Conservation (phyloP, 2,888 invertebrate species). For the Eupithecia abbreviata region DNA sequence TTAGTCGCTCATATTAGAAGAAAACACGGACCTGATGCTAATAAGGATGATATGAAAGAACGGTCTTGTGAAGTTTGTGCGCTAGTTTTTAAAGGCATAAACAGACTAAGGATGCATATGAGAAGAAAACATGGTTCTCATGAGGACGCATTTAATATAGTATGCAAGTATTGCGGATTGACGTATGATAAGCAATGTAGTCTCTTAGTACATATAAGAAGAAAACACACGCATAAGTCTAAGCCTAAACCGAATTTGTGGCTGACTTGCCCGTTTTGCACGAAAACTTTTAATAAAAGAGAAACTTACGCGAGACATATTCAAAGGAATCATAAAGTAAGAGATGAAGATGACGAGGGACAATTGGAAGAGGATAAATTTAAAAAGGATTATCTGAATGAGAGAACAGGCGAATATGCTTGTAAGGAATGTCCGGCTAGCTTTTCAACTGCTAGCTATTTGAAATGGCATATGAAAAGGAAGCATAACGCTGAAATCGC, state of each 20-base stretch:
- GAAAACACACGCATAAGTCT: constrained; percentile 63
- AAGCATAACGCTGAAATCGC: constrained; percentile 73
- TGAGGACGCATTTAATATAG: constrained; percentile 68
- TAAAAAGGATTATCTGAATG: constrained; percentile 49
- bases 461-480: constrained; percentile 75
- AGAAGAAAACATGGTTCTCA: constrained; percentile 71
- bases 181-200: constrained; percentile 76
- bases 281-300: constrained; percentile 69
- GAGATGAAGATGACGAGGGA: constrained; percentile 43
- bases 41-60: constrained; percentile 65
- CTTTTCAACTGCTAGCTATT: constrained; percentile 71
- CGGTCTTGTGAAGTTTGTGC: constrained; percentile 73
- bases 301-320: constrained; percentile 75
- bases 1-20: constrained; percentile 71
- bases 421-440: constrained; percentile 71
- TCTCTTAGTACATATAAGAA: constrained; percentile 68
- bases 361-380: constrained; percentile 48
- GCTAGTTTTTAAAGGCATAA: constrained; percentile 72
- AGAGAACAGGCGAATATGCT: constrained; percentile 68
- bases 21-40: constrained; percentile 68
- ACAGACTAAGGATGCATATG: constrained; percentile 75
- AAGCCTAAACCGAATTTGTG: constrained; percentile 62
- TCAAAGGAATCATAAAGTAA: constrained; percentile 67
- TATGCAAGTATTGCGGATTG: constrained; percentile 70
- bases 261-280: constrained; percentile 74